Evolutionary conservation across 2,113 vertebrate genomes (phyloP).

Genomic region (Pluvialis apricaria): DNA sequence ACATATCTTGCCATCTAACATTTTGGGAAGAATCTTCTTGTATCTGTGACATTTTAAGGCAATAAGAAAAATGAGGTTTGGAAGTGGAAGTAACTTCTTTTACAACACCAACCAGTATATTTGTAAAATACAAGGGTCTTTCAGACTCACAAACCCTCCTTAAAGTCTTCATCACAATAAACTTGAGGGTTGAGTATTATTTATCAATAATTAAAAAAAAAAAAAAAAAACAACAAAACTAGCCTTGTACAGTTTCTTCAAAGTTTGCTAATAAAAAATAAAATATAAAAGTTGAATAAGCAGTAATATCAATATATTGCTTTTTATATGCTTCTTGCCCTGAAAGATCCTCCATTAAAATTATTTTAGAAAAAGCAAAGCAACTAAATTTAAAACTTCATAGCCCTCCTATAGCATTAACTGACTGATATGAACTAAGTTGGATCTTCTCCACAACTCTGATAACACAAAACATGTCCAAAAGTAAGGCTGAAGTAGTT

Average conservation of each 20-base stretch:
- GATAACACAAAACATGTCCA: not conserved
- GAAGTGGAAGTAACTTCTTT: not conserved
- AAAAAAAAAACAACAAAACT: fast-evolving
- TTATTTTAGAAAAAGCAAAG: not conserved
- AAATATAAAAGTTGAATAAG: not conserved
- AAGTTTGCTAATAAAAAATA: not conserved
- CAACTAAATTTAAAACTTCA: not conserved
- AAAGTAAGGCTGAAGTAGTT: not conserved
- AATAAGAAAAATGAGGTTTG: not conserved
- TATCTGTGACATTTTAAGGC: not conserved
- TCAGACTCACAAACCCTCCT: not conserved
- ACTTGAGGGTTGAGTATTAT: not conserved
- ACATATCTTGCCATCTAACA: not conserved
- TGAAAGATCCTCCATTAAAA: not conserved
- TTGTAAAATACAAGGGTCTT: not conserved
- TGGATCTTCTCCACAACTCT: not conserved
- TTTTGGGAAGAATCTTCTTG: not conserved
- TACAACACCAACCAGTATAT: not conserved
- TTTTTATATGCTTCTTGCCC: not conserved
- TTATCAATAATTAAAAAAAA: not conserved
- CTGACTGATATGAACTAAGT: not conserved
- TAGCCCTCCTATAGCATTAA: not conserved
- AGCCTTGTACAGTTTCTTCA: not conserved
- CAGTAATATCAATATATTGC: not conserved
- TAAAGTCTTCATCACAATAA: not conserved